Evolutionary conservation across 2,797 vertebrate species (phyloP).

Genomic region (Clamator glandarius): DNA sequence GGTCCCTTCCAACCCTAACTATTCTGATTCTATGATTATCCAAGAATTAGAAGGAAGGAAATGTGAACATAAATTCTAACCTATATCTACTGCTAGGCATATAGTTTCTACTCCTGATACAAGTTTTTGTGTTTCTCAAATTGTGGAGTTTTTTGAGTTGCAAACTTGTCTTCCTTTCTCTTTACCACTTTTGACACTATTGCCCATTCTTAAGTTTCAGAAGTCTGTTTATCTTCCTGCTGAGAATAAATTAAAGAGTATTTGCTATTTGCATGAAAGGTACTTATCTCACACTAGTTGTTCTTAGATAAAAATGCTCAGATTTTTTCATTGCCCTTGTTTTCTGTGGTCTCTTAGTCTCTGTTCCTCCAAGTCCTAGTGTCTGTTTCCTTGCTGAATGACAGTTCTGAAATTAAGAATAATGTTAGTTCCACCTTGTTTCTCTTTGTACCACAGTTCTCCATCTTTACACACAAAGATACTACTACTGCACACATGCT

Average conservation of each 20-base stretch:
- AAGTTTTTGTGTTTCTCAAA: not conserved
- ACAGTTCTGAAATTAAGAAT: not conserved
- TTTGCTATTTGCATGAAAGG: not conserved
- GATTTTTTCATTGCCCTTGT: not conserved
- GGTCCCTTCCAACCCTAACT: too few species aligned
- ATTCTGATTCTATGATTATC: not conserved
- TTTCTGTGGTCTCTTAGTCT: not conserved
- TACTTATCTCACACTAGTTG: not conserved
- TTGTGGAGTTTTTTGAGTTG: not conserved
- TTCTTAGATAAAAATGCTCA: not conserved
- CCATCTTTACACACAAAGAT: not conserved
- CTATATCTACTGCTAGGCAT: not conserved
- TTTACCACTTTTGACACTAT: not conserved
- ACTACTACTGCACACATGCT: not conserved
- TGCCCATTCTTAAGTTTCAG: not conserved
- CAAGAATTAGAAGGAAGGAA: not conserved
- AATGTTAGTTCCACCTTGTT: not conserved
- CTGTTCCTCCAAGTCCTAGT: not conserved
- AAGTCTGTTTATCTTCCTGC: not conserved
- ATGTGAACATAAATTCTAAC: not conserved
- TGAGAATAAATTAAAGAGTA: not conserved
- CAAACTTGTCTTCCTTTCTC: not conserved
- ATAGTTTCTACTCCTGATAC: not conserved
- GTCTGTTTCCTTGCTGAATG: not conserved
- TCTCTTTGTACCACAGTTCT: not conserved